A percentile compares a stretch with the other conserved stretches of the same genome.
phyloP scores from a whole-genome alignment of 2,888 invertebrate species.

The Mycogona germanica region DNA sequence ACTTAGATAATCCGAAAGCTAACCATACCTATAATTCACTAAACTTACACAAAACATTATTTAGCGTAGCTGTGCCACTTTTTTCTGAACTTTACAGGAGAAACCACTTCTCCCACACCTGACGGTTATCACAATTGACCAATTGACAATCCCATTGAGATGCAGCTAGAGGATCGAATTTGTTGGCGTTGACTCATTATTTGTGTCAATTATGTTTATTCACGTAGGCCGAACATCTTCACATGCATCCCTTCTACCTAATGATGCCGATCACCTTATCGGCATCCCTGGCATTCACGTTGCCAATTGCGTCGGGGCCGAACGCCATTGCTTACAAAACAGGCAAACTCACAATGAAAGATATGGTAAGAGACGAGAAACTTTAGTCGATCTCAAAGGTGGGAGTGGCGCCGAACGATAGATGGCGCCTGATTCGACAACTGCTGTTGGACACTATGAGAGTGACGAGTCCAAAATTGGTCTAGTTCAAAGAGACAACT shows the following conservation, averaged over 20 bases:
- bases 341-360: conserved; percentile 34
- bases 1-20: too few species aligned
- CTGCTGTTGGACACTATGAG: background rate
- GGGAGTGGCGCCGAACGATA: background rate
- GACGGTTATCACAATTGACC: too few species aligned
- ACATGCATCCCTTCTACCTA: conserved; percentile 72
- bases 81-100: too few species aligned
- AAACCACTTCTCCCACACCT: too few species aligned
- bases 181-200: background rate
- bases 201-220: conserved; percentile 33
- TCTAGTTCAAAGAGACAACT: too few species aligned
- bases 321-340: conserved; percentile 85
- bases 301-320: conserved; percentile 89
- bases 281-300: conserved; percentile 77
- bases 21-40: too few species aligned
- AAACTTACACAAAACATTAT: too few species aligned
- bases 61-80: too few species aligned
- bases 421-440: background rate
- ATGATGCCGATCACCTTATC: conserved; percentile 80
- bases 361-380: background rate
- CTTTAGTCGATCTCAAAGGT: background rate
- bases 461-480: too few species aligned
- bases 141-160: too few species aligned
- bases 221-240: conserved; percentile 52
- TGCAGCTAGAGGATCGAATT: too few species aligned